These are phyloP conservation scores for Stegana nigrithorax DNA, from an alignment of 2,888 invertebrate species.

Conservation along the genomic window DNA sequence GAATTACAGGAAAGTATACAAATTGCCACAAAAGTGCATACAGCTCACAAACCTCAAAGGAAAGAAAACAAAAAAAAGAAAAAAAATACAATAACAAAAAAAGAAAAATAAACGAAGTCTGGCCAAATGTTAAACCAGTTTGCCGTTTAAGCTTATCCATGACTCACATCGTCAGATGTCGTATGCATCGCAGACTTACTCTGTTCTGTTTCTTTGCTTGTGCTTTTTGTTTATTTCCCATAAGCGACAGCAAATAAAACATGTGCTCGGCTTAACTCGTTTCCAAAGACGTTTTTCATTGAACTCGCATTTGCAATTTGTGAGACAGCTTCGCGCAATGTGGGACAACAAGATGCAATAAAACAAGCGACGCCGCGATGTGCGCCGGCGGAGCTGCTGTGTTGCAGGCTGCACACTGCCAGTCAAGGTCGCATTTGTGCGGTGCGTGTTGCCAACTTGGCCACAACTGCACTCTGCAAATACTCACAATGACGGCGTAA, in stretches of 20 bases:
- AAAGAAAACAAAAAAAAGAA: neutral
- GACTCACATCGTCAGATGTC: neutral
- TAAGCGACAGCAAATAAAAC: slow-evolving; percentile 9
- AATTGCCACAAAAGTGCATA: neutral
- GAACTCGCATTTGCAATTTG: neutral
- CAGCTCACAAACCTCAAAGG: neutral
- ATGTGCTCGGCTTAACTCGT: neutral
- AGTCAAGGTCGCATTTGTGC: neutral
- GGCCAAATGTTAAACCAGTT: slow-evolving; percentile 13
- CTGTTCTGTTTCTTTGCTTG: neutral
- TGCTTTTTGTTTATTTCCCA: neutral
- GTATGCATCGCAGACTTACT: neutral
- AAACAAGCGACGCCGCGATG: too few relatives aligned
- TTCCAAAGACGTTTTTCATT: neutral
- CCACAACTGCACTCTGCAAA: too few relatives aligned
- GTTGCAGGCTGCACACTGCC: neutral
- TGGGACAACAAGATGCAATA: too few relatives aligned
- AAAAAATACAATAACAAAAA: neutral
- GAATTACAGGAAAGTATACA: too few relatives aligned
- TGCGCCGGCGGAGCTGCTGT: too few relatives aligned
- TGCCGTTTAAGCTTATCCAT: neutral
- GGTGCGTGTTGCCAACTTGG: neutral
- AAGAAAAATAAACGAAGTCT: neutral
- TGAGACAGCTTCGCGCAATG: neutral
- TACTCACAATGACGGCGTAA: neutral